Conservation (phyloP, 2,797 vertebrate genomes). For the Netta rufina region DNA sequence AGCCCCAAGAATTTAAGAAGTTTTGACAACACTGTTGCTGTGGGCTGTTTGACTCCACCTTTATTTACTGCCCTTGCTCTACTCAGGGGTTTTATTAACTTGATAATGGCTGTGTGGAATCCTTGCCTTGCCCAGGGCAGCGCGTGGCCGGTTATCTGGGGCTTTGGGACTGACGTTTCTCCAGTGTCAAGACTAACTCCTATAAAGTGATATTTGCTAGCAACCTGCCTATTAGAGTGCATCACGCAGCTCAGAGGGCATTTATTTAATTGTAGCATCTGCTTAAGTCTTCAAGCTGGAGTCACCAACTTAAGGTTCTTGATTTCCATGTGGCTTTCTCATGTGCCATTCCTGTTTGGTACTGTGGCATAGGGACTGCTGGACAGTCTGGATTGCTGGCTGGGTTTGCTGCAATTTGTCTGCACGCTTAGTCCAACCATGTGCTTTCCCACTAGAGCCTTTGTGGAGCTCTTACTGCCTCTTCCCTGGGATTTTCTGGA, state of each 20-base stretch:
- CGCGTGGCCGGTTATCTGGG: neutral
- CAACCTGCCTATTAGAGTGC: neutral
- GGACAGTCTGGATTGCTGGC: neutral
- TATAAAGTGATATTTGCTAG: neutral
- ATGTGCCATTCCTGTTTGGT: neutral
- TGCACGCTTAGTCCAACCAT: neutral
- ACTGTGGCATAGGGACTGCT: neutral
- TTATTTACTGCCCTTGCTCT: neutral
- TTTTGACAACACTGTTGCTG: neutral
- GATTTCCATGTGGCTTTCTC: neutral
- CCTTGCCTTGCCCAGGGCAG: neutral
- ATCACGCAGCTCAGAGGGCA: neutral
- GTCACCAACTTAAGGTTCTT: neutral
- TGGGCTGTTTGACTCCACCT: neutral
- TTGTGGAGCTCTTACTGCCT: neutral
- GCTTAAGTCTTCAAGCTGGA: neutral
- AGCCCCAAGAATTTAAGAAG: neutral
- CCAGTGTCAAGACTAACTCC: neutral
- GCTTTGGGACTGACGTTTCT: neutral
- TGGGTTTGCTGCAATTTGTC: neutral
- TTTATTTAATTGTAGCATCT: neutral
- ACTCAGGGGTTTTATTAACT: neutral
- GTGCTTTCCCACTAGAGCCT: neutral
- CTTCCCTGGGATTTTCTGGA: neutral
- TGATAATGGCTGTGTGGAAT: neutral